Conservation (phyloP, 1,140 invertebrate species). For the Coelopa frigida region DNA sequence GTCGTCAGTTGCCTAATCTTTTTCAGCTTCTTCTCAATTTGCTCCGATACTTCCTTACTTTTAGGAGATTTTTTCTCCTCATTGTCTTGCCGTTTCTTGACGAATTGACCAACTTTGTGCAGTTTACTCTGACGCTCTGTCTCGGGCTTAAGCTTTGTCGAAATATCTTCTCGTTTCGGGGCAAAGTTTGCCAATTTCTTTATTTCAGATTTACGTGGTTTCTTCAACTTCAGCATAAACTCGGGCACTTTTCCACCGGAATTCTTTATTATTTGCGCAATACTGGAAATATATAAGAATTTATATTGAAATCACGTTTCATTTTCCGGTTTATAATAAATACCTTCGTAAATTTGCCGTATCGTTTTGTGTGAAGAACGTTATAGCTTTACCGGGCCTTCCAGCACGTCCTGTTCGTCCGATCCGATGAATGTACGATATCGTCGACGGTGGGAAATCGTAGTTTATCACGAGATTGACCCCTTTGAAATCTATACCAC, state of each 20-base stretch:
- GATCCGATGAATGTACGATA: slow-evolving; percentile 88
- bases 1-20: slow-evolving; percentile 2
- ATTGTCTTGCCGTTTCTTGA: slow-evolving; percentile 11
- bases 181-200: slow-evolving; percentile 53
- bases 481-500: slow-evolving; percentile 96
- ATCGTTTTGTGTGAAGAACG: slow-evolving; percentile 91
- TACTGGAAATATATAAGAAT: slow-evolving; percentile 50
- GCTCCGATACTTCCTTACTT: slow-evolving; percentile 5
- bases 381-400: slow-evolving; percentile 76
- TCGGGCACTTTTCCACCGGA: slow-evolving; percentile 86
- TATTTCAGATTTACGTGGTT: slow-evolving; percentile 58
- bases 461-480: slow-evolving; percentile 97
- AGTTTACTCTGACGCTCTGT: slow-evolving; percentile 13
- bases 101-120: slow-evolving; percentile 5
- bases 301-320: not conserved
- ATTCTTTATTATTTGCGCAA: slow-evolving; percentile 76
- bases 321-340: slow-evolving; percentile 1
- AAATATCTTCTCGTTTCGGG: slow-evolving; percentile 56
- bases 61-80: slow-evolving; percentile 2
- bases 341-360: slow-evolving; percentile 74
- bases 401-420: slow-evolving; percentile 93
- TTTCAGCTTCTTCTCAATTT: not conserved
- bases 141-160: slow-evolving; percentile 47
- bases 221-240: slow-evolving; percentile 79
- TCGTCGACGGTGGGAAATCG: slow-evolving; percentile 87